Conservation (phyloP, 1,140 invertebrate species). For the Drosophila punjabiensis region DNA sequence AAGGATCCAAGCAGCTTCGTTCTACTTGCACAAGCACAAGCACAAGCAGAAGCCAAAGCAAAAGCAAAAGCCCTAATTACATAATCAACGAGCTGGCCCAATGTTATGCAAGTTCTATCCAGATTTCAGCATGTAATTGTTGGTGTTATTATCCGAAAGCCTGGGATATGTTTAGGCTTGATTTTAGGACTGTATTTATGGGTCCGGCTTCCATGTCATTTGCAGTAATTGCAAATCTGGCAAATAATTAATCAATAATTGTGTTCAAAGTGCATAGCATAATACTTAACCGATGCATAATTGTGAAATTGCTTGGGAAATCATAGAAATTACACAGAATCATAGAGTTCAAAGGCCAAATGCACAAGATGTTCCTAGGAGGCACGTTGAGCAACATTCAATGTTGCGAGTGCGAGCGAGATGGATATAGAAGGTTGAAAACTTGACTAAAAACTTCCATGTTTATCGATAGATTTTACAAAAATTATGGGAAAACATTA, state of each 20-base stretch:
- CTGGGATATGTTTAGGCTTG: neutral
- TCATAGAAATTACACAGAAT: neutral
- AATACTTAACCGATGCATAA: too few relatives aligned
- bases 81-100: constrained; percentile 37
- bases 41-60: neutral
- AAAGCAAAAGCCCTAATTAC: constrained; percentile 20
- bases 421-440: neutral
- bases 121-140: constrained; percentile 21
- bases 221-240: neutral
- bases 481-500: too few relatives aligned
- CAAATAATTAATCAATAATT: neutral
- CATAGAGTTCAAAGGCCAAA: neutral
- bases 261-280: neutral
- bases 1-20: neutral
- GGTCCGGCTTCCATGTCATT: neutral
- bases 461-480: too few relatives aligned
- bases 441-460: neutral
- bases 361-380: neutral
- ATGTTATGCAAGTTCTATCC: constrained; percentile 20
- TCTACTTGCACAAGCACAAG: neutral
- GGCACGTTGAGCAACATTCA: neutral
- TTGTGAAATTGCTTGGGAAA: neutral
- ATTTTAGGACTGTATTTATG: constrained; percentile 1
- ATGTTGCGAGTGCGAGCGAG: neutral
- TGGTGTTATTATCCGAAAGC: neutral